These are phyloP conservation scores for Lasioglossum vierecki DNA, from an alignment of 2,888 invertebrate genomes.

Conservation along the genomic window DNA sequence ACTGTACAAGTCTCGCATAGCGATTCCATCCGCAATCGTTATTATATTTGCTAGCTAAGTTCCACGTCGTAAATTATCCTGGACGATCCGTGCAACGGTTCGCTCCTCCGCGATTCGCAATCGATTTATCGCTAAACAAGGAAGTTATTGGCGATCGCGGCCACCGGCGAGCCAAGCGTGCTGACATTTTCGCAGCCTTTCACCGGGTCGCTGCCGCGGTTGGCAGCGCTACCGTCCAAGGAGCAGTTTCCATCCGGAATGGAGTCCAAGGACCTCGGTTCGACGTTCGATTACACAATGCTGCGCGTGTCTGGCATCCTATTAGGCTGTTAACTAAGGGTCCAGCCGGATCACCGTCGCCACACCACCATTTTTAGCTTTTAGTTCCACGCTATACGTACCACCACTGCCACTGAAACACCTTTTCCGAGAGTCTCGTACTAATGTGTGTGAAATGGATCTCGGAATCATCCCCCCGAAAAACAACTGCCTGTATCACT, in stretches of 20 bases:
- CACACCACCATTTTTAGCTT: slow-evolving; percentile 5
- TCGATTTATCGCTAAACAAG: slow-evolving; percentile 63
- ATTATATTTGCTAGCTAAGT: neutral
- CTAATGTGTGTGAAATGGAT: no score
- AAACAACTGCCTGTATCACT: neutral
- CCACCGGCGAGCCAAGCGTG: slow-evolving; percentile 43
- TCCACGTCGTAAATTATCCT: slow-evolving; percentile 10
- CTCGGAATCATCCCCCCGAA: no score
- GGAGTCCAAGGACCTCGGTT: slow-evolving; percentile 71
- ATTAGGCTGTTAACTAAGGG: slow-evolving; percentile 26
- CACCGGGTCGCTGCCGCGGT: slow-evolving; percentile 58
- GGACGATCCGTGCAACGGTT: neutral
- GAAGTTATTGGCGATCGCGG: slow-evolving; percentile 55
- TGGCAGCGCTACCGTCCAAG: slow-evolving; percentile 54
- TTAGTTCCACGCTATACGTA: neutral
- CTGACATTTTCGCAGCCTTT: slow-evolving; percentile 75
- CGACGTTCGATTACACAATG: slow-evolving; percentile 65
- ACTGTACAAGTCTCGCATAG: neutral
- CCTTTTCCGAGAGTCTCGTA: neutral
- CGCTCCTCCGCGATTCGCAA: neutral
- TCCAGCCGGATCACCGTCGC: neutral
- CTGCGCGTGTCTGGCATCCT: slow-evolving; percentile 60
- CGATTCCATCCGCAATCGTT: neutral
- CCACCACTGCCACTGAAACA: neutral
- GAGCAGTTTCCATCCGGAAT: slow-evolving; percentile 68